Conservation (phyloP, 2,888 invertebrate genomes). For the Dione juno region DNA sequence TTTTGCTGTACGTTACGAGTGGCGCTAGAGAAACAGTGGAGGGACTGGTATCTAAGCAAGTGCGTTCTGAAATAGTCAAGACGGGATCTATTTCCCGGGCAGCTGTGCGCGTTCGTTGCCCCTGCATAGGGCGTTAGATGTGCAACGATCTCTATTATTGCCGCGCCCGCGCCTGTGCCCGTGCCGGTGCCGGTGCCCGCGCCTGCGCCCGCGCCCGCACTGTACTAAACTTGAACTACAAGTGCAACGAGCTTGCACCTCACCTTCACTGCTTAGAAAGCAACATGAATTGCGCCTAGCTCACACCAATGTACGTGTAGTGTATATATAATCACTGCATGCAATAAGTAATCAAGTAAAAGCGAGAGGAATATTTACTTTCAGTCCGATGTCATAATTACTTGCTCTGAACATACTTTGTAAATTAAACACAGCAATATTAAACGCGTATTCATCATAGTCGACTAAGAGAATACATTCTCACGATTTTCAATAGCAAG, state of each 20-base stretch:
- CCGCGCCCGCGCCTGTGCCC: constrained; percentile 55
- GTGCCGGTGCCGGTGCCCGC: constrained; percentile 47
- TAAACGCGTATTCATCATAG: not conserved
- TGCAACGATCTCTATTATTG: constrained; percentile 78
- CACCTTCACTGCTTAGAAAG: constrained; percentile 82
- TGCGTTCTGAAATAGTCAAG: constrained; percentile 80
- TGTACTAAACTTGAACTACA: constrained; percentile 79
- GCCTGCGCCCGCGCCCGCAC: constrained; percentile 56
- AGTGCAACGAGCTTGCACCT: constrained; percentile 72
- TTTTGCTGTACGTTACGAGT: constrained; percentile 69
- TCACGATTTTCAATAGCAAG: constrained; percentile 36
- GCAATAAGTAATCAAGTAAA: constrained; percentile 63
- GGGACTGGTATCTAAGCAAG: constrained; percentile 67
- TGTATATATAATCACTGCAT: constrained; percentile 51
- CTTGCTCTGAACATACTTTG: constrained; percentile 26
- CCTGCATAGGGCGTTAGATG: constrained; percentile 77
- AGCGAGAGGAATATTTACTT: constrained; percentile 67
- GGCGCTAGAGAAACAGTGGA: constrained; percentile 56
- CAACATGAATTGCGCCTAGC: constrained; percentile 73
- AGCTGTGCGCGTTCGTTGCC: constrained; percentile 82
- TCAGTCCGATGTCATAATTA: constrained; percentile 46
- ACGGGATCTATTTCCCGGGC: constrained; percentile 82
- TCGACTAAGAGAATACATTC: constrained; percentile 28
- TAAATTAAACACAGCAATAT: not conserved
- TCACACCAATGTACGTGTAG: constrained; percentile 53